Evolutionary conservation across 2,113 vertebrate genomes (phyloP).

Genomic region (Tachuris rubrigastra): DNA sequence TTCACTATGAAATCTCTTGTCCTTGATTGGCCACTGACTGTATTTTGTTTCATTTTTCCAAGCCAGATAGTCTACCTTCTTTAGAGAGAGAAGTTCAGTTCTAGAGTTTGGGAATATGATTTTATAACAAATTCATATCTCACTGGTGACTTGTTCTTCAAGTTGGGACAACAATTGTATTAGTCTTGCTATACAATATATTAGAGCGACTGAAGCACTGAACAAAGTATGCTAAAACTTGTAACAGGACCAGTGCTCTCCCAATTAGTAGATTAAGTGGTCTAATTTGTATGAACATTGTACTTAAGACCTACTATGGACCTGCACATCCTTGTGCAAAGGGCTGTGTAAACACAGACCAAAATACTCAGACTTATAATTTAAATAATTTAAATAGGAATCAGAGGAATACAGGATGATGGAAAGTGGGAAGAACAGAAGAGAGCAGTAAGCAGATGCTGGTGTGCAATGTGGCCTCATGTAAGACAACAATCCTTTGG

Average conservation of each 20-base stretch:
- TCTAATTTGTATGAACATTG: neutral
- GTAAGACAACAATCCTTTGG: neutral
- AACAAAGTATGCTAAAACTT: neutral
- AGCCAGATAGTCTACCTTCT: neutral
- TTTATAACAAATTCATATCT: neutral
- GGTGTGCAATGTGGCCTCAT: neutral
- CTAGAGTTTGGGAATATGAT: neutral
- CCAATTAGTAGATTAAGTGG: neutral
- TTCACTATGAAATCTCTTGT: neutral
- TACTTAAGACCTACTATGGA: neutral
- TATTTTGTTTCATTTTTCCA: neutral
- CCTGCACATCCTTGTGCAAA: neutral
- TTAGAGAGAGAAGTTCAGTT: neutral
- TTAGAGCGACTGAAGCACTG: neutral
- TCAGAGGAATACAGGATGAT: neutral
- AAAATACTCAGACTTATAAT: neutral
- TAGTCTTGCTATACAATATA: neutral
- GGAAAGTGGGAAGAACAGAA: neutral
- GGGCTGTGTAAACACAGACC: neutral
- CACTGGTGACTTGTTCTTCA: neutral
- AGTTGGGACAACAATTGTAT: neutral
- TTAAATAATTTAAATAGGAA: neutral
- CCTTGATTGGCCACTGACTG: neutral
- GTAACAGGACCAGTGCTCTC: neutral
- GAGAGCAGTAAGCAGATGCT: neutral